Evolutionary conservation across 2,797 vertebrate genomes (phyloP).

Genomic region (Falco concolor): DNA sequence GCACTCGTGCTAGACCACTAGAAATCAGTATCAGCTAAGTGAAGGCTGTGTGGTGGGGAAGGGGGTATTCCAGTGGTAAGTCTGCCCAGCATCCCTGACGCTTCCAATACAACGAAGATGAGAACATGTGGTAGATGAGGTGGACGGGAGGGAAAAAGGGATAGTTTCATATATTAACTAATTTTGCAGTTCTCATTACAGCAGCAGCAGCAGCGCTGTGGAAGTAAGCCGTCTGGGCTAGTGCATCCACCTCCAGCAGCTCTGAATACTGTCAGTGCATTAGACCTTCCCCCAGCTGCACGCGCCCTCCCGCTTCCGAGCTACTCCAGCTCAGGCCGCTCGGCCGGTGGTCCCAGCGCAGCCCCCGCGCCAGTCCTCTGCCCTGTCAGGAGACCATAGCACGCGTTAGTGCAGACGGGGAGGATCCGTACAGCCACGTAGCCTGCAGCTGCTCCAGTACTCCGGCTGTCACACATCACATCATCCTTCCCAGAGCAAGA

Average conservation of each 20-base stretch:
- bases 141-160: not conserved
- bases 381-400: not conserved
- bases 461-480: not conserved
- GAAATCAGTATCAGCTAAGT: not conserved
- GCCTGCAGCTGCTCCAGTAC: not conserved
- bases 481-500: not conserved
- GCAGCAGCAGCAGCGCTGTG: constrained; percentile 44
- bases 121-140: not conserved
- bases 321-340: not conserved
- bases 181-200: constrained; percentile 49
- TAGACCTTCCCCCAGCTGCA: not conserved
- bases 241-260: constrained; percentile 55
- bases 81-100: constrained; percentile 32
- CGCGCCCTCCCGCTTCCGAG: not conserved
- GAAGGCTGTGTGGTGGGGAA: not conserved
- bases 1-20: constrained; percentile 22
- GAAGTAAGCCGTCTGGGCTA: constrained; percentile 45
- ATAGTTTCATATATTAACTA: not conserved
- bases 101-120: not conserved
- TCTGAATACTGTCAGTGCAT: constrained; percentile 52
- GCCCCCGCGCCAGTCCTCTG: not conserved
- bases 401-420: not conserved
- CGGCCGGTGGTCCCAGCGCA: not conserved
- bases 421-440: not conserved
- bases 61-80: constrained; percentile 31